These are phyloP conservation scores for Tetheella fluctuosa DNA, from an alignment of 2,888 invertebrate genomes.

Conservation along the genomic window DNA sequence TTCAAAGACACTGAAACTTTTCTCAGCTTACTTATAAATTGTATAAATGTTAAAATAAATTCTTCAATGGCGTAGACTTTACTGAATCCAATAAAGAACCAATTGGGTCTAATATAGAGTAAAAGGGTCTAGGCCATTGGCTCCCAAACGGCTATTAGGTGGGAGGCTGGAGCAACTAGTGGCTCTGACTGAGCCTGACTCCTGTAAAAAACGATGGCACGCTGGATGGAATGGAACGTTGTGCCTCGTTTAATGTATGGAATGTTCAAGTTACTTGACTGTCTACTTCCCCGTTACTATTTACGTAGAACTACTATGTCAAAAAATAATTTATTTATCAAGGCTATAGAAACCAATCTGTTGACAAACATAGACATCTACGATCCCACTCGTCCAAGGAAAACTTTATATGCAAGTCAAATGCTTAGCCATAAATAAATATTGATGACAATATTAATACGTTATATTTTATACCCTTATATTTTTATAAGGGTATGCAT, in stretches of 20 bases:
- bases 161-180: conserved; percentile 1
- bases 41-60: neutral
- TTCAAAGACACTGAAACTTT: too few species aligned
- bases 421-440: too few species aligned
- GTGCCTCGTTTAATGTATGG: neutral
- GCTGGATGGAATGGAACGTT: neutral
- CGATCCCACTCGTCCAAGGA: too few species aligned
- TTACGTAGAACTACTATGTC: too few species aligned
- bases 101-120: conserved; percentile 5
- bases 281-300: neutral
- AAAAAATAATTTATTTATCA: too few species aligned
- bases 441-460: too few species aligned
- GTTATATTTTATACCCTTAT: too few species aligned
- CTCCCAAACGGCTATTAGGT: conserved; percentile 1
- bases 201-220: conserved; percentile 3
- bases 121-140: conserved; percentile 3
- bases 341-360: too few species aligned
- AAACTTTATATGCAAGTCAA: too few species aligned
- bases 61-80: neutral
- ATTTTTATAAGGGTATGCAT: too few species aligned
- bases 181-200: neutral
- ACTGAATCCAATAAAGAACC: neutral
- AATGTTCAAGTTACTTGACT: neutral
- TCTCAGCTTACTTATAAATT: neutral
- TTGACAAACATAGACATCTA: too few species aligned